A percentile compares a stretch with the other conserved stretches of the same genome.
These are phyloP conservation scores for Penaeus vannamei DNA, from an alignment of 1,140 invertebrate species.

Conservation along the genomic window DNA sequence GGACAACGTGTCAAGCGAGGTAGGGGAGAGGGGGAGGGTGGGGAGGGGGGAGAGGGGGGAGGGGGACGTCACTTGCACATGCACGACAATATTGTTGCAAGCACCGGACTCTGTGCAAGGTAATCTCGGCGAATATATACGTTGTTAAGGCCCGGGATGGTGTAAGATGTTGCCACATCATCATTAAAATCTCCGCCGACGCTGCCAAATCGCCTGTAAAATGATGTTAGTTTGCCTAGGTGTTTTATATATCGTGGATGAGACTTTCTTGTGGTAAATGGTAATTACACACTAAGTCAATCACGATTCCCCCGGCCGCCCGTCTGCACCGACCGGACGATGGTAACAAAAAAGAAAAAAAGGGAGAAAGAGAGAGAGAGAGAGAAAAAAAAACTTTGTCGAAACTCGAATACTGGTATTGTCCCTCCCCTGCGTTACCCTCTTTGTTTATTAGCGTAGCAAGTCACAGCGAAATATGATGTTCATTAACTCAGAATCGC, in stretches of 20 bases:
- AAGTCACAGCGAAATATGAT: constrained; percentile 21
- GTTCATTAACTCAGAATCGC: constrained; percentile 34
- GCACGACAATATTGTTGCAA: too few species aligned
- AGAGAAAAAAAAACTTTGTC: too few species aligned
- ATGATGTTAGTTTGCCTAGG: not conserved
- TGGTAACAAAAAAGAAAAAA: too few species aligned
- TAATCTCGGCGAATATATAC: too few species aligned
- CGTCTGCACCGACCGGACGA: too few species aligned
- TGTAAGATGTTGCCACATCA: constrained; percentile 43
- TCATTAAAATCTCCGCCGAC: not conserved
- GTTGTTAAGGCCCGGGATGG: not conserved
- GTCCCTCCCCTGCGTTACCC: not conserved
- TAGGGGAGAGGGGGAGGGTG: too few species aligned
- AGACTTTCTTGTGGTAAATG: constrained; percentile 6
- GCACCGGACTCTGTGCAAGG: too few species aligned
- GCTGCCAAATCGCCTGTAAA: too few species aligned
- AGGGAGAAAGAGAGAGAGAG: too few species aligned
- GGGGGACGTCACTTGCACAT: too few species aligned
- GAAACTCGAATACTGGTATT: too few species aligned
- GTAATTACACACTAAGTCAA: constrained; percentile 37
- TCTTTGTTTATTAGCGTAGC: not conserved
- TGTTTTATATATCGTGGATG: not conserved
- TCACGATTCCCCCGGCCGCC: not conserved
- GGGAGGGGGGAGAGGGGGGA: not conserved
- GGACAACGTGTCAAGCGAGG: too few species aligned